Percentiles rank a stretch among this genome's conserved stretches.
Conservation (phyloP, 2,797 vertebrate species). For the Bryconaethiops microstoma region DNA sequence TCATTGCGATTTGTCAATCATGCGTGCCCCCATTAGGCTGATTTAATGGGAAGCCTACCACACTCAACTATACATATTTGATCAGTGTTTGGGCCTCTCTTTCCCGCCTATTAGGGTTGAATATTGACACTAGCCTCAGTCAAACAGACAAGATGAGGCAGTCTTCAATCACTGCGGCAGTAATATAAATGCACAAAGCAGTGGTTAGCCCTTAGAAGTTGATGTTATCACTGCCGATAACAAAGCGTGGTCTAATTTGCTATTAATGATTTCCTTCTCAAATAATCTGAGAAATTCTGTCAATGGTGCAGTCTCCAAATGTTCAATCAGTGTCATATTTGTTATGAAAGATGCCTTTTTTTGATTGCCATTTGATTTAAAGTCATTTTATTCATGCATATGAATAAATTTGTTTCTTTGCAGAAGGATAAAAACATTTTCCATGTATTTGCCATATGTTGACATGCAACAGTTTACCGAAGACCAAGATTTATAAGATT, state of each 20-base stretch:
- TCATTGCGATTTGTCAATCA: conserved; percentile 60
- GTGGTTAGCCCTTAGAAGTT: not conserved
- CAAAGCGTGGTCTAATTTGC: not conserved
- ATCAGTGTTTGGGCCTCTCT: conserved; percentile 42
- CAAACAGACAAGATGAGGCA: conserved; percentile 32
- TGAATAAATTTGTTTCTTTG: too few relatives aligned
- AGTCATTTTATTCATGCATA: too few relatives aligned
- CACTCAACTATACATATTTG: conserved; percentile 52
- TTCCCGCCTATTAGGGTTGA: conserved; percentile 2
- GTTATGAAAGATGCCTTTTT: too few relatives aligned
- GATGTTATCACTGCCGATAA: not conserved
- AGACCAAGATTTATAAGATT: too few relatives aligned
- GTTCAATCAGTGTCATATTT: too few relatives aligned
- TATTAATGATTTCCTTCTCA: not conserved
- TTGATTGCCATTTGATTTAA: too few relatives aligned
- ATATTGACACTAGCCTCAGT: conserved; percentile 45
- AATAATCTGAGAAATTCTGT: too few relatives aligned
- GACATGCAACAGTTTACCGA: too few relatives aligned
- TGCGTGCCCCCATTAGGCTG: conserved; percentile 54
- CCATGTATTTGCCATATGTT: too few relatives aligned
- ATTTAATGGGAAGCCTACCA: conserved; percentile 58
- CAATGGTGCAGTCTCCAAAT: too few relatives aligned
- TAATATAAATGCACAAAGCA: not conserved
- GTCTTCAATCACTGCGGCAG: not conserved
- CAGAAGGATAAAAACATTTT: too few relatives aligned